A percentile compares a stretch with the other conserved stretches of the same genome.
phyloP scores from a whole-genome alignment of 2,888 invertebrate species.

The Panzeria rudis region DNA sequence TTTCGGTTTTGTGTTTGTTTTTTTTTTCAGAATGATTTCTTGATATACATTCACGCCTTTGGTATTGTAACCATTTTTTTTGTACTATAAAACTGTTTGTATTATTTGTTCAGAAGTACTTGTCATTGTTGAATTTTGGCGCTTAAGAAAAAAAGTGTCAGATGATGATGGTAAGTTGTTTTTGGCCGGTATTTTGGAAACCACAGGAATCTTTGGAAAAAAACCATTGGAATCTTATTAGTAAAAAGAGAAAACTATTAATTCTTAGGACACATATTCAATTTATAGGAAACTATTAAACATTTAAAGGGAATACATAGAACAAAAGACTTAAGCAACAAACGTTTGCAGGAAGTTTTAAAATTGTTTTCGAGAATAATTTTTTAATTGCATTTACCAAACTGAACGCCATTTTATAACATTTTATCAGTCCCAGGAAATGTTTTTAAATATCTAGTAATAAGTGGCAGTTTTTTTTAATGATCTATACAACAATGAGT shows the following conservation, averaged over 20 bases:
- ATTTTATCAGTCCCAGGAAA: too few species aligned
- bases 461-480: too few species aligned
- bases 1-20: slow-evolving; percentile 4
- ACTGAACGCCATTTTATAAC: too few species aligned
- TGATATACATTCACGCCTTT: slow-evolving; percentile 65
- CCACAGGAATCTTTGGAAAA: slow-evolving; percentile 40
- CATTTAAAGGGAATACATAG: not conserved
- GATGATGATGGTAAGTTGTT: slow-evolving; percentile 41
- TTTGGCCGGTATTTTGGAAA: slow-evolving; percentile 15
- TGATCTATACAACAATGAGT: too few species aligned
- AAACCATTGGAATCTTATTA: slow-evolving; percentile 65
- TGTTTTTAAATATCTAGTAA: too few species aligned
- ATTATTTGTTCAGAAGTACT: not conserved
- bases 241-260: slow-evolving; percentile 7
- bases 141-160: slow-evolving; percentile 39
- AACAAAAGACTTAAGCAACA: slow-evolving; percentile 41
- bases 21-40: slow-evolving; percentile 27
- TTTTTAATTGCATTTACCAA: too few species aligned
- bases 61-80: not conserved
- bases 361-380: not conserved
- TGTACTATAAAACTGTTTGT: not conserved
- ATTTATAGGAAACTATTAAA: slow-evolving; percentile 31
- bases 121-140: slow-evolving; percentile 51
- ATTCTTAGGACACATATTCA: not conserved
- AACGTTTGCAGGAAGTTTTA: not conserved